These are phyloP conservation scores for Oenanthe melanoleuca DNA, from an alignment of 2,113 vertebrate species.

Conservation along the genomic window DNA sequence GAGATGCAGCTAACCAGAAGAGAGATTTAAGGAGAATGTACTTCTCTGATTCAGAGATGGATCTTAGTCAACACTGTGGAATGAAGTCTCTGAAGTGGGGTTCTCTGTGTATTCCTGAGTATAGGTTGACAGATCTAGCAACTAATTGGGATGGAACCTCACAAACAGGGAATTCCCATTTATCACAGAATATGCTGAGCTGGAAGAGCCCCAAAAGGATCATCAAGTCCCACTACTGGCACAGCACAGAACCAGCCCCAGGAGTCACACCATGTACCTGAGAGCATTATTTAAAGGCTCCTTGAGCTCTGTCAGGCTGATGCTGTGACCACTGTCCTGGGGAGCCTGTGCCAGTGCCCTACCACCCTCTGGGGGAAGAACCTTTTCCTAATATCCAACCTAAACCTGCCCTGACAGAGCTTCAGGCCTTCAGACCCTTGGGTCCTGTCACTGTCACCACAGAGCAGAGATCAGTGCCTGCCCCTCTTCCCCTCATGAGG, in stretches of 20 bases:
- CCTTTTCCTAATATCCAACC: rapidly evolving
- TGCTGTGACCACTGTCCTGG: neutral
- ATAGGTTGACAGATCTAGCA: neutral
- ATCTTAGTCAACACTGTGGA: neutral
- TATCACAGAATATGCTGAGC: neutral
- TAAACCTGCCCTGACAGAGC: neutral
- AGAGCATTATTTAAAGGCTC: neutral
- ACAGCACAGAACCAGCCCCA: neutral
- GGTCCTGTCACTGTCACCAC: neutral
- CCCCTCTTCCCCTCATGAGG: rapidly evolving
- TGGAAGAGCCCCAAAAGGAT: neutral
- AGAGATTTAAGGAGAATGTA: neutral
- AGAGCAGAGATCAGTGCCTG: neutral
- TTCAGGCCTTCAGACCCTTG: rapidly evolving
- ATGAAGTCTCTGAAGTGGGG: neutral
- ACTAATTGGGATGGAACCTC: neutral
- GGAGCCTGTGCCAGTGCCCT: neutral
- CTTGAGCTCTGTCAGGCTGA: neutral
- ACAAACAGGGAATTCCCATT: neutral
- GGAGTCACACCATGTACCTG: neutral
- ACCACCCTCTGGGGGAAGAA: neutral
- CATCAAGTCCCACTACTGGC: neutral
- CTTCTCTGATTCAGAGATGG: neutral
- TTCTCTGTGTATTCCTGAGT: neutral
- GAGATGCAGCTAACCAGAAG: neutral